Evolutionary conservation across 92 coral and sea anemone genomes (phyloP), one percentile per base, ranked within the genome.

Genomic region (Montipora capitata): DNA sequence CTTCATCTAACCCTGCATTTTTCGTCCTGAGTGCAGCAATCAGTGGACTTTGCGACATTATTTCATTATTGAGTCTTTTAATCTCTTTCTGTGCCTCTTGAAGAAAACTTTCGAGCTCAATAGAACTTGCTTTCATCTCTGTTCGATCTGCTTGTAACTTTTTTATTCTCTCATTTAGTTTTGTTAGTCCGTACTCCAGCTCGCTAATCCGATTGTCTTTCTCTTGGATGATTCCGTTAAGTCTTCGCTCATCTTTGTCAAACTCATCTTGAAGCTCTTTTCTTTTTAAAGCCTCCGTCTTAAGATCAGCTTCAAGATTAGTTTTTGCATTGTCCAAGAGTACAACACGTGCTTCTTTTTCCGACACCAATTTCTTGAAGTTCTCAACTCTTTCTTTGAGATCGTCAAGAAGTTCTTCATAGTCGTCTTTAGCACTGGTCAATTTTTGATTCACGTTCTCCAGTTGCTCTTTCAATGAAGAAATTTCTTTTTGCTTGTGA

Each of bases 401-500:
- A 75, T 94, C 93, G 63, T 96, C 93, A 64, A 92, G 86, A 27
- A 96, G 68, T 51, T 69, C 78, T 14, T 94, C 88, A 59, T 88
- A 77, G 8, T 88, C 88, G 6, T 96, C 94, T 72, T 92, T 92
- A 71, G 80, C 94, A 78, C 91, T 88, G 8, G 93, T 87, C 68
- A 96, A 73, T 41, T 89, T 94, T 56, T 90, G 93, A 54, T 88
- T 93, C 78, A 93, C 94, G 54, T 94, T 96, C 48, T 98, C 99
- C 17, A 93, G 81, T 64, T 92, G 95, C 15, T 93, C 98, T 64
- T 95, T 85, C 49, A 96, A 85, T 74, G 86, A 66, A 15, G 93
- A 90, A 14, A 90, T 93, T 20, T 94, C 99, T 64, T 91, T 94
- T 75, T 94, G 83, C 59, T 91, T 87, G 49, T 94, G 83, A 68